phyloP scores from a whole-genome alignment of 2,888 invertebrate species.

The Aphodius sticticus region DNA sequence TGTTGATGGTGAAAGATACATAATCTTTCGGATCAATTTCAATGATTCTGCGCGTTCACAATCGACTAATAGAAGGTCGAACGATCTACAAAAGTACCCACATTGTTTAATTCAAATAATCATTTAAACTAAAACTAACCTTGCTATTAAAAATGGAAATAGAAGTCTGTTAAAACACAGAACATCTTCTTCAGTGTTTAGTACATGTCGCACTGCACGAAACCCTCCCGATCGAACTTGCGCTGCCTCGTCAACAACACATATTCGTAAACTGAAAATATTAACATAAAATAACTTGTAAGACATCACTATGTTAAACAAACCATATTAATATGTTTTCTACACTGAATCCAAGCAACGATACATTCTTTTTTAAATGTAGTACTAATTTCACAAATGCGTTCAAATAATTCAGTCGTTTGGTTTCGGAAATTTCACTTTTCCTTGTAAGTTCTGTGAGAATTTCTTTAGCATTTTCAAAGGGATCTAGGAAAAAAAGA shows the following conservation, averaged over 20 bases:
- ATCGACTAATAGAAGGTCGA: slow-evolving; percentile 92
- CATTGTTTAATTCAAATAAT: slow-evolving; percentile 7
- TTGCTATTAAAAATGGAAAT: slow-evolving; percentile 83
- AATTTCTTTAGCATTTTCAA: slow-evolving; percentile 71
- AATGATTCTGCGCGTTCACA: slow-evolving; percentile 92
- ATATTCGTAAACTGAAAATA: slow-evolving; percentile 80
- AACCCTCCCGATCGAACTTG: slow-evolving; percentile 90
- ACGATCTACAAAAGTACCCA: slow-evolving; percentile 67
- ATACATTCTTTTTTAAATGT: slow-evolving; percentile 67
- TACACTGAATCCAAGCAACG: slow-evolving; percentile 74
- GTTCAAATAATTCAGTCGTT: slow-evolving; percentile 87
- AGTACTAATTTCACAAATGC: slow-evolving; percentile 82
- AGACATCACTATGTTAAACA: slow-evolving; percentile 47
- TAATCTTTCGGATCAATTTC: slow-evolving; percentile 79
- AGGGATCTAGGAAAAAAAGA: slow-evolving; percentile 57
- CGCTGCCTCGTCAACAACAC: slow-evolving; percentile 85
- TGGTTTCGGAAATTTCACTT: slow-evolving; percentile 74
- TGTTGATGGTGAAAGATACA: slow-evolving; percentile 69
- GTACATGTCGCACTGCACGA: slow-evolving; percentile 84
- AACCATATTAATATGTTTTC: slow-evolving; percentile 87
- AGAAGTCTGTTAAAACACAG: slow-evolving; percentile 81
- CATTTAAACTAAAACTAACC: slow-evolving; percentile 59
- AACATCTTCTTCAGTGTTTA: slow-evolving; percentile 81
- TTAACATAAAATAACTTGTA: slow-evolving; percentile 29
- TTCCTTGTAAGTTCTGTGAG: slow-evolving; percentile 70